Evolutionary conservation across 2,113 vertebrate genomes (phyloP).

Genomic region (Cryptotis parvus): DNA sequence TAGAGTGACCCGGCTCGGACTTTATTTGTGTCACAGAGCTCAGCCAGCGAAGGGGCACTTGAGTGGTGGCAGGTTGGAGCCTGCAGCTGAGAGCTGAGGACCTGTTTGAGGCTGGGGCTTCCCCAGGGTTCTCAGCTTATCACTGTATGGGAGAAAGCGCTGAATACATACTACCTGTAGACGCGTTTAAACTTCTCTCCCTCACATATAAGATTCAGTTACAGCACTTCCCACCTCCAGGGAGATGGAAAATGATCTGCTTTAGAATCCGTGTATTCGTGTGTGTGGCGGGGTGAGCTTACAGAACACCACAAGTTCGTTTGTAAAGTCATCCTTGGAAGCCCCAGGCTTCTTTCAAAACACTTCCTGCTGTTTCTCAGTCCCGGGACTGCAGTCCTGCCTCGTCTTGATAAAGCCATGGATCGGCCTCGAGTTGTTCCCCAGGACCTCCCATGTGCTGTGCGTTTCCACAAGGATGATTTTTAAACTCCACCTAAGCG

Average conservation of each 20-base stretch:
- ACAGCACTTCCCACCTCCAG: not conserved
- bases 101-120: not conserved
- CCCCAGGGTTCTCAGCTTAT: not conserved
- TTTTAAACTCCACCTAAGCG: not conserved
- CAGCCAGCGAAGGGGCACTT: not conserved
- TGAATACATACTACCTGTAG: not conserved
- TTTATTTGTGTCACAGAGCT: not conserved
- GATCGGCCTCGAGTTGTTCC: slow-evolving; percentile 53
- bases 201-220: not conserved
- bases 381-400: not conserved
- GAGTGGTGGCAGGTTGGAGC: not conserved
- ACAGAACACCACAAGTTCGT: slow-evolving; percentile 62
- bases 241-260: not conserved
- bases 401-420: slow-evolving; percentile 33
- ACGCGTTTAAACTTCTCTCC: not conserved
- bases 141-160: not conserved
- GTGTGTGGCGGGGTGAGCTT: not conserved
- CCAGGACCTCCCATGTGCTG: slow-evolving; percentile 18
- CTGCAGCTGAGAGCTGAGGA: not conserved
- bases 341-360: slow-evolving; percentile 61
- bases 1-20: not conserved
- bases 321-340: slow-evolving; percentile 64
- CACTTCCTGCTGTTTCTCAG: slow-evolving; percentile 67
- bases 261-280: not conserved
- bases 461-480: not conserved